phyloP scores from a whole-genome alignment of 1,140 invertebrate genomes.

The Frieseomelitta varia region DNA sequence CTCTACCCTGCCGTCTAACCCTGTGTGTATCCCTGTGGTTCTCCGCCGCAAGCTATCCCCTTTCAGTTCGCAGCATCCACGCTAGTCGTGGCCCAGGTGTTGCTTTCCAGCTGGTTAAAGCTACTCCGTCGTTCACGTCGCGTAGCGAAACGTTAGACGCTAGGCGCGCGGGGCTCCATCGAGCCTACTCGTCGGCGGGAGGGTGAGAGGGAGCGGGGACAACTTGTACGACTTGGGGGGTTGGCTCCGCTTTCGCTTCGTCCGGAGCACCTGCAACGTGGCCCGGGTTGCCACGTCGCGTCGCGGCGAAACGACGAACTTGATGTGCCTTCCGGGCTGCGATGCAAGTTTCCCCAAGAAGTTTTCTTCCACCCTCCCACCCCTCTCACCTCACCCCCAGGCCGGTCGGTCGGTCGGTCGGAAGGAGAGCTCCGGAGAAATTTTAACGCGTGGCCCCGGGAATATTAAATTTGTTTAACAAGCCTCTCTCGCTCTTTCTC shows the following conservation, averaged over 20 bases:
- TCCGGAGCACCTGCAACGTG: constrained; percentile 27
- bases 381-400: too few species aligned
- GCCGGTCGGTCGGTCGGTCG: too few species aligned
- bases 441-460: constrained; percentile 50
- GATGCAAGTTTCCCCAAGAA: constrained; percentile 74
- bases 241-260: not conserved
- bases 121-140: constrained; percentile 62
- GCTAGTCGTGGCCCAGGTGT: constrained; percentile 72
- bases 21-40: constrained; percentile 33
- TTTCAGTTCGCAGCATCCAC: constrained; percentile 35
- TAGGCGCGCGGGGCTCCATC: not conserved
- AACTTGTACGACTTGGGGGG: constrained; percentile 28
- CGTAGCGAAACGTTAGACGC: not conserved
- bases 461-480: constrained; percentile 80
- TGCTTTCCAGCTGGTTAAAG: constrained; percentile 68
- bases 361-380: constrained; percentile 61
- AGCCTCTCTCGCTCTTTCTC: constrained; percentile 43
- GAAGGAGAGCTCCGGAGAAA: not conserved
- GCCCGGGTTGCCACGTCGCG: constrained; percentile 17
- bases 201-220: not conserved
- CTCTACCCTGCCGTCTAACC: constrained; percentile 33
- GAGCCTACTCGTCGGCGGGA: constrained; percentile 60
- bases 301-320: constrained; percentile 61
- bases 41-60: constrained; percentile 42
- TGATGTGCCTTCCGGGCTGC: constrained; percentile 78